Base-by-base conservation (phyloP, 2,888 invertebrate genomes). In the Limnephilus marmoratus region DNA sequence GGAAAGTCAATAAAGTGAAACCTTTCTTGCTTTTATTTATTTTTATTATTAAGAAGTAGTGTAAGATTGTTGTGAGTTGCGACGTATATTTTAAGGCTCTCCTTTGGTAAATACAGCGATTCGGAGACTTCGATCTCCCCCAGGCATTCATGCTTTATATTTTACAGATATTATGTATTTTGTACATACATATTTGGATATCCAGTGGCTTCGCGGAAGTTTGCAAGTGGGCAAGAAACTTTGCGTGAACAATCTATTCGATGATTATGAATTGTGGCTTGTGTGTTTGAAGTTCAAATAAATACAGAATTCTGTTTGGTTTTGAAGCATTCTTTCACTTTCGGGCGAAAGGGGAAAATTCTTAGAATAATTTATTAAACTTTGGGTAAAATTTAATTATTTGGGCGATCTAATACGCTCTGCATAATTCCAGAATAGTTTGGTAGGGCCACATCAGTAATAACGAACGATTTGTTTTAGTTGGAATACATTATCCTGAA, bases 101-200 rank as follows among this genome's bases (percentile, higher is more conserved):
- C 85, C 45, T 85, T 83, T 83, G 82, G 82, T 83, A 83, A 31
- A 83, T 68, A 45, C 85, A 41, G 85, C 41, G 24, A n/a, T 85
- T 41, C 85, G 85, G 24, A 68, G 24, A 31, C 13, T 41, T 24
- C 18, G n/a, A n/a, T 11, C 85, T 85, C 85, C 85, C 41, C n/a
- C 12, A 41, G 37, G 41, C 41, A 85, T n/a, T 45, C 9, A 3
- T 12, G 85, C 37, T 13, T 85, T 41, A 41, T 45, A 45, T 24
- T 13, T 13, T 49, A 49, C 49, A 49, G 49, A 13, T 49, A 49
- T 49, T 49, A 13, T n/a, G 24, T 45, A n/a, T 85, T 9, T 45
- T 85, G 45, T 85, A 85, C 85, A 85, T 85, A 85, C 85, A 85
- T 41, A 85, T 85, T 41, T n/a, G 13, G 85, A n/a, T 85, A 85